Conservation (phyloP, 2,888 invertebrate species). For the Synergus gifuensis region DNA sequence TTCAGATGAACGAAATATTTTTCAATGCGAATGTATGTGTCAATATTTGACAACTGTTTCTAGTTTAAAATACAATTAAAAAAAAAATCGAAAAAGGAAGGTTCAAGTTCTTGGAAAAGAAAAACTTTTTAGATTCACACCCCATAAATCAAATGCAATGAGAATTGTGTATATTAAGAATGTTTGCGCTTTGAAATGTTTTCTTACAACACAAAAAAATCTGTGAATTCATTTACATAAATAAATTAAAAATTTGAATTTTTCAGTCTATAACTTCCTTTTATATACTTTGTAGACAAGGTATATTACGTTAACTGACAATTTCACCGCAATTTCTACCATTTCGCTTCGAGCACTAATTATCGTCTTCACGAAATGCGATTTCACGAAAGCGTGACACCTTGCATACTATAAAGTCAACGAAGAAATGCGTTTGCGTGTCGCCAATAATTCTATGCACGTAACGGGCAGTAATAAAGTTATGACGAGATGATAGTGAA, state of each 20-base stretch:
- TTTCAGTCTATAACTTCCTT: neutral
- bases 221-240: neutral
- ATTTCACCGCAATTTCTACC: conserved; percentile 50
- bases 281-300: neutral
- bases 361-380: conserved; percentile 31
- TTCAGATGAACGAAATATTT: too few relatives aligned
- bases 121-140: neutral
- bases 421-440: neutral
- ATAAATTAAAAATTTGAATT: neutral
- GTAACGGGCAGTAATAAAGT: conserved; percentile 48
- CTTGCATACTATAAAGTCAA: conserved; percentile 41
- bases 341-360: conserved; percentile 25
- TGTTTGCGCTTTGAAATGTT: neutral
- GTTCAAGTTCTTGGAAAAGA: neutral
- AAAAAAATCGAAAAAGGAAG: too few relatives aligned
- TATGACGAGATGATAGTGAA: conserved; percentile 44
- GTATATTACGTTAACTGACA: neutral
- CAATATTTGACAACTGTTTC: too few relatives aligned
- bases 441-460: conserved; percentile 32
- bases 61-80: too few relatives aligned
- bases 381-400: conserved; percentile 57
- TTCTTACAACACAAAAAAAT: neutral
- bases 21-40: too few relatives aligned
- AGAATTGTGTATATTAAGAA: neutral
- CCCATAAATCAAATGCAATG: neutral